Base-by-base conservation (phyloP, 1,140 invertebrate species). In the Archegozetes longisetosus region DNA sequence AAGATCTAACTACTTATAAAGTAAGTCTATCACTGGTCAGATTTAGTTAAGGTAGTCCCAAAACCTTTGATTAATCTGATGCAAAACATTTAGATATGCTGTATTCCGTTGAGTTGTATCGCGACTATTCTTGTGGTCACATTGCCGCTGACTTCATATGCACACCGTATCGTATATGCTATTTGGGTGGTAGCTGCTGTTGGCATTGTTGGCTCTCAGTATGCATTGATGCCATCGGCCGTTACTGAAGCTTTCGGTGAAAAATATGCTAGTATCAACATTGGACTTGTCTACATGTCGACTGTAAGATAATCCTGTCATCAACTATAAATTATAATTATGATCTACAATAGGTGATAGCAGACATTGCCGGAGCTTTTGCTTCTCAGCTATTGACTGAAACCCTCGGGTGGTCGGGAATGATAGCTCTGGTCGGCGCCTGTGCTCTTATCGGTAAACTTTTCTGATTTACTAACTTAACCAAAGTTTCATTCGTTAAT, bases 191-290 rank as follows among this genome's bases (percentile, higher is more conserved):
- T 61, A 6, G 23, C 27, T 1, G 60, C 54, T 29, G 25, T 61
- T 13, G 54, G 60, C 22, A 27, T 60, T 3, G 51, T 56, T 17
- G 55, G 60, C 4, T 54, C 52, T 27, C 60, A 61, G 28, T 61
- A 61, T 51, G 60, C 60, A n/a, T 22, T 61, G 3, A 61, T 61
- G 54, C 60, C 60, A 25, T 55, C 53, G 6, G 60, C 60, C 3
- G 54, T 55, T 24, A 47, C 28, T 3, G 60, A 61, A 28, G 26
- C 23, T 51, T 61, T 61, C 25, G 60, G 60, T 49, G 60, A 61
- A 32, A 48, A 51, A 26, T 56, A 55, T 56, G 60, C 60, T 13
- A 49, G 40, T 20, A 51, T 55, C 3, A 61, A 61, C 24, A 61
- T 61, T 49, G 60, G 60, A 14, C 46, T 55, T 24, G 60, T 61